A percentile compares a stretch with the other conserved stretches of the same genome.
These are phyloP conservation scores for Gavia stellata DNA, from an alignment of 2,113 vertebrate genomes.

Conservation along the genomic window DNA sequence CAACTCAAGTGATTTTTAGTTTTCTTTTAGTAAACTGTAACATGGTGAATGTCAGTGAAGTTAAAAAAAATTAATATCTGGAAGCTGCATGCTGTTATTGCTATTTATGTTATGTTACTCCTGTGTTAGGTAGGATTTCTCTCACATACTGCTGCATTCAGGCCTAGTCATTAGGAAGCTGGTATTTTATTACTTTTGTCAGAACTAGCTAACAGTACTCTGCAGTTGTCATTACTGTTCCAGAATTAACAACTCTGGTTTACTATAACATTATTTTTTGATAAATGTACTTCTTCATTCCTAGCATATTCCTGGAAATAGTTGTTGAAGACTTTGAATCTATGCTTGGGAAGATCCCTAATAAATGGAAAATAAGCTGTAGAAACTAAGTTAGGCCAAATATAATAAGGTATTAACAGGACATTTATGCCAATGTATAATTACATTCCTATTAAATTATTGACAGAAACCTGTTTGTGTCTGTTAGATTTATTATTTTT, in stretches of 20 bases:
- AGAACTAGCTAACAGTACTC: background rate
- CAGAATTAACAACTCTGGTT: background rate
- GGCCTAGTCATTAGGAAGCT: background rate
- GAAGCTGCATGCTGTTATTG: background rate
- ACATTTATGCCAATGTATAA: background rate
- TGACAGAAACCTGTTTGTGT: background rate
- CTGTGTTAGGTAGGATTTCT: background rate
- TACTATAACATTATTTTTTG: background rate
- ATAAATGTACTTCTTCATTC: background rate
- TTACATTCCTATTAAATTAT: background rate
- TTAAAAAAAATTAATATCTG: background rate
- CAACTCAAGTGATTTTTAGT: background rate
- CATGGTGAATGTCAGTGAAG: background rate
- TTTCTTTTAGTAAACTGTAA: background rate
- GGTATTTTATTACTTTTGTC: background rate
- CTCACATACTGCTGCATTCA: background rate
- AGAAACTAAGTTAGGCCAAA: background rate
- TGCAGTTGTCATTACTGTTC: background rate
- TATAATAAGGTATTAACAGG: background rate
- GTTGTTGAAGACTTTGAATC: background rate
- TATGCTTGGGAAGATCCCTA: background rate
- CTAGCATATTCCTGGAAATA: background rate
- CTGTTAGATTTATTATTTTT: background rate
- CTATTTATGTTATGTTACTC: too few relatives aligned
- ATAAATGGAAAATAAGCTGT: background rate